Percentiles rank a stretch among this genome's conserved stretches.
Evolutionary conservation across 2,888 invertebrate genomes (phyloP).

Genomic region (Hoplodrina ambigua): DNA sequence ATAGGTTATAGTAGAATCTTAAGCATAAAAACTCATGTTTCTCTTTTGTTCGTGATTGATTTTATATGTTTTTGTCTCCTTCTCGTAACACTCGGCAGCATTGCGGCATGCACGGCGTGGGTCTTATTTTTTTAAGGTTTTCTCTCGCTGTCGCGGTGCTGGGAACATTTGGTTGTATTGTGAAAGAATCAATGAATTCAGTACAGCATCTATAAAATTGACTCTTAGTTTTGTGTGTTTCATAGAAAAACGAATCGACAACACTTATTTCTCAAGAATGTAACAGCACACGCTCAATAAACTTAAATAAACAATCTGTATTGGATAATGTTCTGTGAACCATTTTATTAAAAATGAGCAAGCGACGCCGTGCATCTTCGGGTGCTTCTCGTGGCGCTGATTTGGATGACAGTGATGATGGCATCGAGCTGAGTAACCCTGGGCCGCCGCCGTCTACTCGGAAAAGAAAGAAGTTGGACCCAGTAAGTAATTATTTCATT

Average conservation of each 20-base stretch:
- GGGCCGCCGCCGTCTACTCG: slow-evolving; percentile 88
- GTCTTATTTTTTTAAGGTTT: too few species aligned
- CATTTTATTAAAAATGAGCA: slow-evolving; percentile 90
- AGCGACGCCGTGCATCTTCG: slow-evolving; percentile 95
- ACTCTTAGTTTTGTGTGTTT: neutral
- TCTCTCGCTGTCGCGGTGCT: neutral
- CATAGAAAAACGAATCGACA: neutral
- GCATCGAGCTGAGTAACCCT: slow-evolving; percentile 87
- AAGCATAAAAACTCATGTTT: neutral
- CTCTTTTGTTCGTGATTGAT: slow-evolving; percentile 7
- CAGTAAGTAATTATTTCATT: slow-evolving; percentile 87
- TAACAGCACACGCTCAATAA: slow-evolving; percentile 14
- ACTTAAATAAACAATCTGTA: neutral
- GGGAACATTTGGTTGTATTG: neutral
- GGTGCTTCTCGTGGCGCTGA: slow-evolving; percentile 93
- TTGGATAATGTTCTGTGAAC: slow-evolving; percentile 8
- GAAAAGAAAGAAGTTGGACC: slow-evolving; percentile 94
- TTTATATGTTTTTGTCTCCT: slow-evolving; percentile 13
- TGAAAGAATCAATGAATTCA: slow-evolving; percentile 12
- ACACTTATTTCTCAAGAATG: slow-evolving; percentile 28
- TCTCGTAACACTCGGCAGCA: neutral
- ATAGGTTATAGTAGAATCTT: neutral
- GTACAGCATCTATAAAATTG: neutral
- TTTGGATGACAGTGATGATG: slow-evolving; percentile 93
- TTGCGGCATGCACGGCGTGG: too few species aligned